Evolutionary conservation across 2,113 vertebrate genomes (phyloP), one percentile per base, ranked within the genome.

Genomic region (Rhineura floridana): DNA sequence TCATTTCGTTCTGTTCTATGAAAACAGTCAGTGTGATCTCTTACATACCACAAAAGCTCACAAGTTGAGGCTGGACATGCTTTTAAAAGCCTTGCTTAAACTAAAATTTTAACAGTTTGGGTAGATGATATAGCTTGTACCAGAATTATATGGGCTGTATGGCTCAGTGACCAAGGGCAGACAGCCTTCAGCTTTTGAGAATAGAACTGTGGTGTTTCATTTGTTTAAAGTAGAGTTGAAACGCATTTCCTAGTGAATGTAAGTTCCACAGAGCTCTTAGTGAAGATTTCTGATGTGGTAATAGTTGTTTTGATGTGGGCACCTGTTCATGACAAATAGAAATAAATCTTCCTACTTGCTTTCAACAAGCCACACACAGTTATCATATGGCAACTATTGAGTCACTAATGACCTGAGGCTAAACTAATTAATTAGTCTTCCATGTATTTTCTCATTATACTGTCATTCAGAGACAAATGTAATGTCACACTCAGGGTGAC

Each of bases 181-280:
- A 70, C 84, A 88, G n/a, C 28, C 28, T 90, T 93, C 87, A 67
- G 69, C 55, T 80, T 85, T 65, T 83, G 63, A 76, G 90, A 86
- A 28, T 84, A 46, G 83, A 81, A 91, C 89, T 89, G 90, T 69
- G 52, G 86, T 90, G 73, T 80, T 87, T 72, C 46, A 5, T 1
- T 94, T 44, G 81, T 83, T 94, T 81, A 87, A 88, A 93, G 90
- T 52, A n/a, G 94, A 72, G 79, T 93, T 93, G 91, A 93, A 92
- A 92, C 0, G 19, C 91, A 86, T 91, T 91, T 70, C 21, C 19
- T 65, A 23, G 70, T 19, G 46, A 65, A 84, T 52, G 0, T 0
- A 78, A 44, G 2, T 89, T 0, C 1, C 92, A 55, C 79, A 28
- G 33, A 63, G 67, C 89, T 81, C 62, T 85, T n/a, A 42, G 72